Base-by-base conservation (phyloP, 2,797 vertebrate genomes). In the Scolopax bukidnonensis region DNA sequence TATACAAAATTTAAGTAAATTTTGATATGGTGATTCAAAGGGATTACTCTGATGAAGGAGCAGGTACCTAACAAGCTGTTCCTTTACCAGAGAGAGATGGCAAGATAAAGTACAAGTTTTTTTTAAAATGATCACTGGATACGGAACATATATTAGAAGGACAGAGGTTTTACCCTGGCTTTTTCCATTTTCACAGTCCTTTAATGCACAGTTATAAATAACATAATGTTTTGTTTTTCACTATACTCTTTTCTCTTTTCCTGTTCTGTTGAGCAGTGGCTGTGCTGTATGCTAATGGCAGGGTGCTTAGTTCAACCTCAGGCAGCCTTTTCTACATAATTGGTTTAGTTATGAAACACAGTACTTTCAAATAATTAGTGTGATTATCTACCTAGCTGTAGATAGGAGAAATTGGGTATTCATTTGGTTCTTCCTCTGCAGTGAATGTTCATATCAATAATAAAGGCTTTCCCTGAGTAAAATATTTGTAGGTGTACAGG, bases 341-440 rank as follows among this genome's bases (percentile, higher is more conserved):
- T 87, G 38, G 25, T 71, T 92, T 38, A 48, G 50, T 75, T 90
- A 71, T 56, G 65, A 68, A 88, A 75, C 69, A 71, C 41, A 61
- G n/a, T 68, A 47, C 23, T 68, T 87, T n/a, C 48, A 86, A 17
- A 88, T 95, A 95, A 77, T 91, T 84, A 65, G 48, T 64, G 40
- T 74, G 60, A 91, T 89, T 87, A 77, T 38, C 32, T 81, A 64
- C 84, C 57, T 60, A 80, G 36, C 41, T 75, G 67, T 63, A 82
- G 36, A 33, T 45, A 57, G 40, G 30, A 68, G 33, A 63, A 87
- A 59, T 68, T 33, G 78, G 57, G 20, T 83, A 86, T 56, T 90
- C 27, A 24, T 61, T 84, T 89, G 32, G 17, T 80, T 90, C 67
- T 90, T 89, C 71, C 56, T 90, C 83, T 95, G 84, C 63, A 64